Evolutionary conservation across 2,797 vertebrate species (phyloP).

Genomic region (Lepus oiostolus): DNA sequence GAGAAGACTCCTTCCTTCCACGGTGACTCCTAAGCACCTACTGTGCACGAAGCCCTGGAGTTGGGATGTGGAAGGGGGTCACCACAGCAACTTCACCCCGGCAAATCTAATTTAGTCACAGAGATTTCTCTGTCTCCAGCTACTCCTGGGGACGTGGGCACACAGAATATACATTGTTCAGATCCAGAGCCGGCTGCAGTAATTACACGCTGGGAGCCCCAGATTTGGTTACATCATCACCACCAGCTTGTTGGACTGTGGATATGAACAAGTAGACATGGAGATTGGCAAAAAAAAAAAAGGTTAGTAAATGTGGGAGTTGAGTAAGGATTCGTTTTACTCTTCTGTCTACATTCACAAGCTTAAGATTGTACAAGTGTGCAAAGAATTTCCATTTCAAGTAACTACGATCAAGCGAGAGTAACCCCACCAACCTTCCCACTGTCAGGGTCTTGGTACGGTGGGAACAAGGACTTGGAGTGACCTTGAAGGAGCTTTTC

Average conservation of each 20-base stretch:
- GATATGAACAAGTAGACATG: conserved; percentile 31
- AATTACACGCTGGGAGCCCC: background rate
- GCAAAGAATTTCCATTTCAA: background rate
- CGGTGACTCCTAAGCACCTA: background rate
- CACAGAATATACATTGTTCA: background rate
- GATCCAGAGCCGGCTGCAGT: background rate
- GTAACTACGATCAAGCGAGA: background rate
- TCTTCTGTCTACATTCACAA: background rate
- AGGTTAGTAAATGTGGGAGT: background rate
- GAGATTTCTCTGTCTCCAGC: background rate
- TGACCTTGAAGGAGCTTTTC: background rate
- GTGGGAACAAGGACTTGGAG: background rate
- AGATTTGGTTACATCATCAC: background rate
- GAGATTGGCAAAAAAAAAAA: background rate
- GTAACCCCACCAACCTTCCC: background rate
- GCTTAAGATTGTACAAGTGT: background rate
- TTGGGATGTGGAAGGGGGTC: background rate
- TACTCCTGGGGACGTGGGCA: background rate
- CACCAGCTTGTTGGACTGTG: conserved; percentile 10
- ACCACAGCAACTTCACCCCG: background rate
- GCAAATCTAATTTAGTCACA: background rate
- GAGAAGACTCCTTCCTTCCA: background rate
- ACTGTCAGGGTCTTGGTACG: background rate
- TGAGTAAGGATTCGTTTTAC: conserved; percentile 15
- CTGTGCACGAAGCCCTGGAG: background rate